Base-by-base conservation (phyloP, 2,797 vertebrate species). In the Xyrichtys novacula region DNA sequence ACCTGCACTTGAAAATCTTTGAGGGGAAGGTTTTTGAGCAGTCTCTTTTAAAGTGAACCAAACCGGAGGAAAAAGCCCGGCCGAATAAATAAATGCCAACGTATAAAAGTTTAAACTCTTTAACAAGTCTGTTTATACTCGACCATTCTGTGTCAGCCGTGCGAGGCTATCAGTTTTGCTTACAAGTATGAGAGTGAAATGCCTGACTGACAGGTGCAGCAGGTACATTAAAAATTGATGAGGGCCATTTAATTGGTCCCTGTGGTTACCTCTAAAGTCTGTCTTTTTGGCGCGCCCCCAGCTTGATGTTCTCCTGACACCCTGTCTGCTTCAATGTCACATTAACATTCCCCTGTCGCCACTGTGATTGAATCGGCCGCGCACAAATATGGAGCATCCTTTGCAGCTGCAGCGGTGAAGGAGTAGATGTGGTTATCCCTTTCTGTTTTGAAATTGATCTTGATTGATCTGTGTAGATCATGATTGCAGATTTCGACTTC, bases 401-500 rank as follows among this genome's bases (percentile, higher is more conserved):
- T 84, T 84, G 72, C 83, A 83, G 81, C 75, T 80, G 85, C 72
- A 40, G n/a, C 36, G 28, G 74, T 61, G 50, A 23, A 44, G 48
- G 66, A 60, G 26, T 22, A 43, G 72, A 79, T 70, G 55, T 75
- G 44, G 68, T 67, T 46, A 78, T 88, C 78, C 78, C 70, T 75
- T 42, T 71, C 61, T 70, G 54, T 60, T 78, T 83, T 83, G 66
- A 86, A 84, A 83, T 83, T 32, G 57, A 69, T 81, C 56, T 73
- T 78, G 81, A 89, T 86, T 86, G 87, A 88, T 84, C 68, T 74
- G 54, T 49, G 69, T 74, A 50, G 62, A 44, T 62, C 26, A 26
- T 76, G 83, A n/a, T n/a, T n/a, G 88, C 82, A 74, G 68, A 75
- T 86, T 83, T 81, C 84, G 85, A 78, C 88, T 89, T 65, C 62